These are phyloP conservation scores for Osmoderma eremita DNA, from an alignment of 2,888 invertebrate genomes.

Conservation along the genomic window DNA sequence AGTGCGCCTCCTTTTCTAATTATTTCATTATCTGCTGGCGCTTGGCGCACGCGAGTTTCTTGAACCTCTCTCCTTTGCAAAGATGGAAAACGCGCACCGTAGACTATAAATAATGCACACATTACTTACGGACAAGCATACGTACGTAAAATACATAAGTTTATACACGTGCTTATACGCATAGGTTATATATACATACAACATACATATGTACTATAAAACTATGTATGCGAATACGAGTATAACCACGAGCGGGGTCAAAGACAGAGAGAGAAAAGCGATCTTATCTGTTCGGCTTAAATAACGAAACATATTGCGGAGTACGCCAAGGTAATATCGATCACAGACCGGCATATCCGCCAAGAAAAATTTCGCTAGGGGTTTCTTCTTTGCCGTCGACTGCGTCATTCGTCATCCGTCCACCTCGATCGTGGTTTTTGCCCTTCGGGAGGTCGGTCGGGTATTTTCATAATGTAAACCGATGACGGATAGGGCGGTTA, in stretches of 20 bases:
- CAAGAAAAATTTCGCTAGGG: slow-evolving; percentile 20
- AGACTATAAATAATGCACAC: slow-evolving; percentile 26
- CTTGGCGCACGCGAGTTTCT: slow-evolving; percentile 11
- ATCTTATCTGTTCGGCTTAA: slow-evolving; percentile 44
- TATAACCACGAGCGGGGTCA: not conserved
- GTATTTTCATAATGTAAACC: slow-evolving; percentile 30
- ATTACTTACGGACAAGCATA: slow-evolving; percentile 14
- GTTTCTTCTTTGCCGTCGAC: slow-evolving; percentile 4
- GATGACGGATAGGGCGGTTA: slow-evolving; percentile 5
- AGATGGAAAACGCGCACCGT: slow-evolving; percentile 9
- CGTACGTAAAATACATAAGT: slow-evolving; percentile 1
- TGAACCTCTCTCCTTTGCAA: slow-evolving; percentile 21
- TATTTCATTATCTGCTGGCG: slow-evolving; percentile 17
- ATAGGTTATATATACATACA: not conserved
- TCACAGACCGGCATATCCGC: slow-evolving; percentile 40
- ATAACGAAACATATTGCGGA: slow-evolving; percentile 44
- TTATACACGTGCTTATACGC: not conserved
- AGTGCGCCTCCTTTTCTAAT: slow-evolving; percentile 14
- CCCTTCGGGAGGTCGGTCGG: slow-evolving; percentile 6
- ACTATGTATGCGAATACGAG: slow-evolving; percentile 4
- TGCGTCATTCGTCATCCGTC: slow-evolving; percentile 4
- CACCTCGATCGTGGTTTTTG: not conserved
- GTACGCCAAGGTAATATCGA: slow-evolving; percentile 43
- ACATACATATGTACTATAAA: slow-evolving; percentile 6
- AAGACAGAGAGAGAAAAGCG: slow-evolving; percentile 27